Evolutionary conservation across 2,797 vertebrate genomes (phyloP).

Genomic region (Pantherophis vulpinus): DNA sequence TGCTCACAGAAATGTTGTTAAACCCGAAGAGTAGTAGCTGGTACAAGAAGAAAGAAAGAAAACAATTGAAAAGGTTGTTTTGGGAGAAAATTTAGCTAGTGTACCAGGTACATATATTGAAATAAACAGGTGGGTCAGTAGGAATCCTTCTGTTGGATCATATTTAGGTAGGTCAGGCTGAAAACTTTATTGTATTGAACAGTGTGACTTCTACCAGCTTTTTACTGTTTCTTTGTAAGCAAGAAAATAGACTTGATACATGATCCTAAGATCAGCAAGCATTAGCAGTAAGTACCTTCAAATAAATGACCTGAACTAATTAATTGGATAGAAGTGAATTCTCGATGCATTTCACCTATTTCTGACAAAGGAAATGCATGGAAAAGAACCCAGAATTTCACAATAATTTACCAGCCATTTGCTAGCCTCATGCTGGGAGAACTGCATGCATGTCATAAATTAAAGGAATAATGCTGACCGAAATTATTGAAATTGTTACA

Average conservation of each 20-base stretch:
- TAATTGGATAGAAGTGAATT: neutral
- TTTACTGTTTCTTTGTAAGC: neutral
- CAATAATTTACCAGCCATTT: neutral
- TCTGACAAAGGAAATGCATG: neutral
- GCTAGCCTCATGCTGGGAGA: neutral
- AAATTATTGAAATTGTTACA: neutral
- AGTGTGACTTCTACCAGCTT: neutral
- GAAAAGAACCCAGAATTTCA: neutral
- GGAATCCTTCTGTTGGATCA: neutral
- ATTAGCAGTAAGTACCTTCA: neutral
- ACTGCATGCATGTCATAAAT: neutral
- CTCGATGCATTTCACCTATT: neutral
- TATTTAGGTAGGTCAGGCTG: neutral
- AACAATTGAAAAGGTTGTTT: neutral
- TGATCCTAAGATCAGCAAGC: neutral
- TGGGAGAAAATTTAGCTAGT: neutral
- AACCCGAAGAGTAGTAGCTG: slow-evolving; percentile 1
- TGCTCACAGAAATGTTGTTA: neutral
- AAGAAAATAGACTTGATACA: neutral
- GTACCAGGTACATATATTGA: neutral
- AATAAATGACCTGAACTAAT: neutral
- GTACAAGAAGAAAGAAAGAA: neutral
- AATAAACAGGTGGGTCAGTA: neutral
- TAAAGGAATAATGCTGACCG: no score
- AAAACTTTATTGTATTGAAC: neutral